Evolutionary conservation across 2,113 vertebrate species (phyloP).

Genomic region (Malurus cyaneus): DNA sequence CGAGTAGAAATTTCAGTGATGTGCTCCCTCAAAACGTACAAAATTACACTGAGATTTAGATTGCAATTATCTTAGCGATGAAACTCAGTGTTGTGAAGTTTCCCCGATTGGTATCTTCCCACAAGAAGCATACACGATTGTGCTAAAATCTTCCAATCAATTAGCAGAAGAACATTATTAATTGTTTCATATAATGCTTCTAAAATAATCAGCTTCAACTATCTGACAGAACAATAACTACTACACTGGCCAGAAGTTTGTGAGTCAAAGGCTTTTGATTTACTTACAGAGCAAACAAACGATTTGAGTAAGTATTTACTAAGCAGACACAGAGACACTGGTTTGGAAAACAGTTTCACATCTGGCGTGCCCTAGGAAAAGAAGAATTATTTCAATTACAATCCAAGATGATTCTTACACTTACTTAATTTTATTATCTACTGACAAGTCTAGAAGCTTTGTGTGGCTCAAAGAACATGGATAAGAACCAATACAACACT

Average conservation of each 20-base stretch:
- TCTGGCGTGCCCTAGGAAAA: conserved; percentile 88
- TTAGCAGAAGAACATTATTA: background rate
- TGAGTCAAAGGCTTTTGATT: background rate
- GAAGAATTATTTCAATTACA: background rate
- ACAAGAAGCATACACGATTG: background rate
- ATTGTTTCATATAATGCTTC: background rate
- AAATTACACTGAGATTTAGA: background rate
- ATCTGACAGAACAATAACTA: background rate
- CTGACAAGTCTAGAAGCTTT: background rate
- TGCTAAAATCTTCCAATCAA: background rate
- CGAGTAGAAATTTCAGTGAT: background rate
- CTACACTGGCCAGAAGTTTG: background rate
- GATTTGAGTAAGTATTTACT: conserved; percentile 92
- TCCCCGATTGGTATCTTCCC: background rate
- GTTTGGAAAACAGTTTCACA: conserved; percentile 90
- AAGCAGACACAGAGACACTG: conserved; percentile 86
- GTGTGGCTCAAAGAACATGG: background rate
- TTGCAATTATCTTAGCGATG: background rate
- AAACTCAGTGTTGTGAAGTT: background rate
- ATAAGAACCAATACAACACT: background rate
- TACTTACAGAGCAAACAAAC: conserved; percentile 90
- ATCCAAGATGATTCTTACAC: background rate
- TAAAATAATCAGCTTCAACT: background rate
- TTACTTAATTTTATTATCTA: background rate
- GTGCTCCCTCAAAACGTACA: background rate